Conservation (phyloP, 2,888 invertebrate genomes). For the Cephus pygmeus region DNA sequence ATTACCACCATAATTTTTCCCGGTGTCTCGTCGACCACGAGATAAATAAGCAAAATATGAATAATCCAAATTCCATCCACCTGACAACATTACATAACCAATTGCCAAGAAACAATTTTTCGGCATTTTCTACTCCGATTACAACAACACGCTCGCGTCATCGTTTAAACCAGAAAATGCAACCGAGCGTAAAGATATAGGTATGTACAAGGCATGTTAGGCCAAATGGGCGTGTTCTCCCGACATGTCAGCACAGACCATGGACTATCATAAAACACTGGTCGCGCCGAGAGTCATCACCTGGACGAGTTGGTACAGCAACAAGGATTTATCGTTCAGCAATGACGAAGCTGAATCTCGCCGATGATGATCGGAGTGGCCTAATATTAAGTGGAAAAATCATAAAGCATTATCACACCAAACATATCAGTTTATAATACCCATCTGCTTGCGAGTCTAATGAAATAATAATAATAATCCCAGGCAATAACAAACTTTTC, state of each 20-base stretch:
- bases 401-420: neutral
- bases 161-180: slow-evolving; percentile 1
- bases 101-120: neutral
- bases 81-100: neutral
- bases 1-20: neutral
- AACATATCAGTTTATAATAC: neutral
- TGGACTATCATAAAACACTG: slow-evolving; percentile 17
- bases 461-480: neutral
- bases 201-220: neutral
- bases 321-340: slow-evolving; percentile 17
- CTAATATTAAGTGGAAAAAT: neutral
- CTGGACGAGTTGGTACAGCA: slow-evolving; percentile 16
- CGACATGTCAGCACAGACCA: slow-evolving; percentile 5
- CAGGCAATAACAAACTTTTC: neutral
- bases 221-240: slow-evolving; percentile 4
- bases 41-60: neutral
- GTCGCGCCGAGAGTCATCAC: slow-evolving; percentile 18
- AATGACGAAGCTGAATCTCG: slow-evolving; percentile 14
- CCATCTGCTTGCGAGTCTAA: neutral
- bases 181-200: slow-evolving; percentile 2
- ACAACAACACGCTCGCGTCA: neutral
- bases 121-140: neutral
- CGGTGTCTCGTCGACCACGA: neutral
- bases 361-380: neutral
- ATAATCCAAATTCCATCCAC: neutral